Conservation (phyloP, 2,797 vertebrate genomes). For the Serranus cabrilla region DNA sequence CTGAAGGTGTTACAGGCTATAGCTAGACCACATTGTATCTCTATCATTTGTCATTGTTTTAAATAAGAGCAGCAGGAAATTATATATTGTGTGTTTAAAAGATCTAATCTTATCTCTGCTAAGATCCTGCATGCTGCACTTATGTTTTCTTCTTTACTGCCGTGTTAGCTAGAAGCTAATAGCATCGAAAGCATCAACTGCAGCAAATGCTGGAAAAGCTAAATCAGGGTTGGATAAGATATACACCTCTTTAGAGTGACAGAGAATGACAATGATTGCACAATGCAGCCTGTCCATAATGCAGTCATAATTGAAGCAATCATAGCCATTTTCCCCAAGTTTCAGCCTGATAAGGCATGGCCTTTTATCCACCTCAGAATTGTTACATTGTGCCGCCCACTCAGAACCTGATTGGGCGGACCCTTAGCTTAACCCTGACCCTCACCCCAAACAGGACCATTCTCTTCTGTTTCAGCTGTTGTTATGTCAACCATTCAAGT, state of each 20-base stretch:
- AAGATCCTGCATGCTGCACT: not conserved
- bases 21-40: too few species aligned
- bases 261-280: constrained; percentile 20
- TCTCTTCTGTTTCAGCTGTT: constrained; percentile 17
- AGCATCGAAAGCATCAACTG: too few species aligned
- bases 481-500: constrained; percentile 16
- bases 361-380: not conserved
- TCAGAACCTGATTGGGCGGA: constrained; percentile 28
- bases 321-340: not conserved
- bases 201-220: not conserved
- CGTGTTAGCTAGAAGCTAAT: constrained; percentile 1
- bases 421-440: constrained; percentile 13
- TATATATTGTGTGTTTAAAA: not conserved
- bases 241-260: not conserved
- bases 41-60: too few species aligned
- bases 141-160: not conserved
- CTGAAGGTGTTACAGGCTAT: too few species aligned
- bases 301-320: not conserved
- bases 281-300: not conserved
- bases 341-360: not conserved
- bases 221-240: not conserved
- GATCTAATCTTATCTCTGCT: not conserved
- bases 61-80: too few species aligned
- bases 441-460: constrained; percentile 5
- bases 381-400: not conserved